A percentile compares a stretch with the other conserved stretches of the same genome.
These are phyloP conservation scores for Allolobophora icterica DNA, from an alignment of 2,888 invertebrate genomes.

Conservation along the genomic window DNA sequence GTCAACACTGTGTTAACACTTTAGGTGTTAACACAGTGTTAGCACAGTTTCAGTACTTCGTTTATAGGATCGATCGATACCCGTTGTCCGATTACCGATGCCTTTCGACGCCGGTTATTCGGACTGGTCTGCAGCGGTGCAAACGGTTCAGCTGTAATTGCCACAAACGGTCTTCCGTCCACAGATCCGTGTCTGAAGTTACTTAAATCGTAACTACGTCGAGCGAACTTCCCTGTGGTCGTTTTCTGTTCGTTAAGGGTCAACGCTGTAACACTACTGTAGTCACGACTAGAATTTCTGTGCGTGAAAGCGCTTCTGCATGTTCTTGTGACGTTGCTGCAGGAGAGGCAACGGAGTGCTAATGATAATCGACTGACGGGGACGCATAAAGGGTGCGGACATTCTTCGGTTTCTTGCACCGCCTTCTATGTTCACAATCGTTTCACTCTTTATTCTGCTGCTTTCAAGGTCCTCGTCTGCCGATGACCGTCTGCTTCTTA, in stretches of 20 bases:
- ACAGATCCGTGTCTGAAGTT: neutral
- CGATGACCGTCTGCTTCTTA: neutral
- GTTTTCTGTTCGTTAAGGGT: neutral
- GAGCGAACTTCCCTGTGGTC: neutral
- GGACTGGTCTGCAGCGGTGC: neutral
- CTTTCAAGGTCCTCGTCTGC: neutral
- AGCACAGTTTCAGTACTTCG: neutral
- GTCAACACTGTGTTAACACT: too few relatives aligned
- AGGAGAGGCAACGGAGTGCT: neutral
- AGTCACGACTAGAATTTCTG: neutral
- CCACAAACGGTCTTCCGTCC: neutral
- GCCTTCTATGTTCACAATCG: neutral
- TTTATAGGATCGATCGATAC: neutral
- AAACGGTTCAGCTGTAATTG: neutral
- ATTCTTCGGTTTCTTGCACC: neutral
- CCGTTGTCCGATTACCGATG: neutral
- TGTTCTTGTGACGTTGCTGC: neutral
- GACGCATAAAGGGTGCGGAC: neutral
- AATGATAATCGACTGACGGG: neutral
- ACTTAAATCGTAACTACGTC: neutral
- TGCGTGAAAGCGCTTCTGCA: neutral
- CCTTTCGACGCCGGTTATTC: neutral
- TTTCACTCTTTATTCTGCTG: neutral
- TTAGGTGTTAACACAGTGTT: too few relatives aligned
- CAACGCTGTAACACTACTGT: neutral